Evolutionary conservation across 2,888 invertebrate genomes (phyloP).

Genomic region (Diarsia rubi): DNA sequence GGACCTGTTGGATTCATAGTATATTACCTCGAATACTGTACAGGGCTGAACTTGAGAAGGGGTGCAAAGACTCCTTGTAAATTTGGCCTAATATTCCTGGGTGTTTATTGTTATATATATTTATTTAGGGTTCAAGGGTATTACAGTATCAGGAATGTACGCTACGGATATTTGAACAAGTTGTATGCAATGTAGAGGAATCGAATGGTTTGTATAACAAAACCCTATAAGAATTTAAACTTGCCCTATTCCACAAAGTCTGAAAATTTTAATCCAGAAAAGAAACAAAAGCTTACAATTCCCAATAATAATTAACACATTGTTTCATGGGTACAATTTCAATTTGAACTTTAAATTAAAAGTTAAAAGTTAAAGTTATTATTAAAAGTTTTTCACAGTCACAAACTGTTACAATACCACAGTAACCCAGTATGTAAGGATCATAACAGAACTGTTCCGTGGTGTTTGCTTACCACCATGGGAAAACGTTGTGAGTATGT

Average conservation of each 20-base stretch:
- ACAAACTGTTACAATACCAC: neutral
- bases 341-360: neutral
- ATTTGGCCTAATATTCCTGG: neutral
- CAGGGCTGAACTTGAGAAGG: slow-evolving; percentile 24
- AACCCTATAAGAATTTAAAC: neutral
- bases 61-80: neutral
- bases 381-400: neutral
- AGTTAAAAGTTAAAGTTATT: no score
- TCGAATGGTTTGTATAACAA: neutral
- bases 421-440: no score
- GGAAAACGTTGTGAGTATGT: neutral
- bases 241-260: neutral
- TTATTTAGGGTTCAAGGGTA: neutral
- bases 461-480: no score
- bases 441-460: no score
- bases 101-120: neutral
- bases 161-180: neutral
- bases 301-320: neutral
- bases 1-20: slow-evolving; percentile 52
- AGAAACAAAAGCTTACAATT: neutral
- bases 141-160: neutral
- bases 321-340: neutral
- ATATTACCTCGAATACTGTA: slow-evolving; percentile 18
- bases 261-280: no score
- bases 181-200: neutral